Conservation (phyloP, 2,797 vertebrate genomes). For the Ataeniobius toweri region DNA sequence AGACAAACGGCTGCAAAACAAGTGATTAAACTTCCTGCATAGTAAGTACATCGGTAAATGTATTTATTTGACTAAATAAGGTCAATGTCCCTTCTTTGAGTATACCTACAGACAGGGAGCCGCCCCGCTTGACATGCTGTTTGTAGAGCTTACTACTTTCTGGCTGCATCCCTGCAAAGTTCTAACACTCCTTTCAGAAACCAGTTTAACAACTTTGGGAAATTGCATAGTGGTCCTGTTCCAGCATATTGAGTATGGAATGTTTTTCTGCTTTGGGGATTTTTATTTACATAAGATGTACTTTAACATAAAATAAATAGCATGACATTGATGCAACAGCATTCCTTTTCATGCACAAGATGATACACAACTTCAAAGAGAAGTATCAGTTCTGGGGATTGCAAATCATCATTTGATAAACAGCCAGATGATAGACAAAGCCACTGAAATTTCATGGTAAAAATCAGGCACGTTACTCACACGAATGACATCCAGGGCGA, state of each 20-base stretch:
- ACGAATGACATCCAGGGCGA: background rate
- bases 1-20: too few species aligned
- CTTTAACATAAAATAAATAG: background rate
- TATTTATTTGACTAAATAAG: too few species aligned
- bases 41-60: too few species aligned
- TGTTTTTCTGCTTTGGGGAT: background rate
- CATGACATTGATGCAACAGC: background rate
- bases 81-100: too few species aligned
- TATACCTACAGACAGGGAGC: too few species aligned
- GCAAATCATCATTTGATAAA: background rate
- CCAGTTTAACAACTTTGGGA: conserved; percentile 23
- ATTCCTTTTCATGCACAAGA: background rate
- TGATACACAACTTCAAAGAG: background rate
- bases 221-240: background rate
- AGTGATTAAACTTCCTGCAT: too few species aligned
- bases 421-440: background rate
- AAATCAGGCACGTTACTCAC: background rate
- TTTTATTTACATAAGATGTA: background rate
- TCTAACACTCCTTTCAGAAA: conserved; percentile 12
- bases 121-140: background rate
- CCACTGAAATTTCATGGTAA: background rate
- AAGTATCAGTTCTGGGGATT: background rate
- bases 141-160: background rate
- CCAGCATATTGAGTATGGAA: background rate
- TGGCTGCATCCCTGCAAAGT: background rate